Base-by-base conservation (phyloP, 2,113 vertebrate species). In the Grantiella picta region DNA sequence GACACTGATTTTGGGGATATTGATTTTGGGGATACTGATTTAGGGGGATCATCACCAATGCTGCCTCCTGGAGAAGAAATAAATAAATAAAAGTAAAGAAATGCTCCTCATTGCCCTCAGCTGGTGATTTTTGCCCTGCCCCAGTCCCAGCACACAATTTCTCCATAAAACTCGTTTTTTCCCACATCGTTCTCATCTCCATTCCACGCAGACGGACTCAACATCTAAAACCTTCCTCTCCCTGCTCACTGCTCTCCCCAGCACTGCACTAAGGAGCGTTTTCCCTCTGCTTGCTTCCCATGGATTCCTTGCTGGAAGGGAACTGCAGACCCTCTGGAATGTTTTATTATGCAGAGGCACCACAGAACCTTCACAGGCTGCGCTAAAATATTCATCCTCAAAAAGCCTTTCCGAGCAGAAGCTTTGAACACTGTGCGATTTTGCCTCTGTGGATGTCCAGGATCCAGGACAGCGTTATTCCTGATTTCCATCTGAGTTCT, bases 151-250 rank as follows among this genome's bases (percentile, higher is more conserved):
- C 52, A 21, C 24, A 17, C 7, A 2, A 42, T 29, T 47, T 40
- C 44, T 13, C n/a, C 56, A 9, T 7, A 28, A 49, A 35, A 12
- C 2, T 5, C 17, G 12, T 22, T 63, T 70, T 78, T 57, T 49
- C 16, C 16, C 35, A 6, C 28, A 31, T 3, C 19, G 1, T 2
- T 7, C 9, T 57, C 22, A 2, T 4, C 49, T 42, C 73, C 57
- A 12, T 4, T 5, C 28, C 40, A 3, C 5, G 0, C 0, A 2
- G 44, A 0, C 8, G 63, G 5, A 7, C 9, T 50, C 68, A 17
- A 36, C 36, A 42, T 2, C 52, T 7, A 1, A 7, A 61, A 9
- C 33, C 47, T 20, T 21, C 21, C 31, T 1, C 15, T 8, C 1
- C 9, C 50, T 40, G 29, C 28, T 2, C 2, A 0, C 4, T 4